These are phyloP conservation scores for Caenorhabditis tropicalis DNA, from an alignment of 1,140 invertebrate genomes.

Conservation along the genomic window DNA sequence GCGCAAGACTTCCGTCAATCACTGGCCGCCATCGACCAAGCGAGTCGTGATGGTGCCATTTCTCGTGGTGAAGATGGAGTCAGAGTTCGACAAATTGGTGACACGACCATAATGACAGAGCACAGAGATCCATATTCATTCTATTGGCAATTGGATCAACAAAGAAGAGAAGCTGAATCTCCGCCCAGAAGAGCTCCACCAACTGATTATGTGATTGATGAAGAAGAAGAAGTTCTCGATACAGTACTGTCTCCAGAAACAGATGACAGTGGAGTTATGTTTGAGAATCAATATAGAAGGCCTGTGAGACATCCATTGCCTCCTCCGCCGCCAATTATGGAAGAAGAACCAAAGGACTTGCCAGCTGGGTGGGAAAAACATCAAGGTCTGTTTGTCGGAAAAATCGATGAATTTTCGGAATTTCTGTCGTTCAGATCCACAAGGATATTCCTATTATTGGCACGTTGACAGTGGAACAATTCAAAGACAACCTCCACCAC, in stretches of 20 bases:
- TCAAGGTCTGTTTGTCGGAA: too few relatives aligned
- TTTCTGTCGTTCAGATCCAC: conserved; percentile 69
- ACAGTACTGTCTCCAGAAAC: conserved; percentile 67
- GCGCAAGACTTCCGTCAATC: conserved; percentile 59
- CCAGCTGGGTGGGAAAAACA: conserved; percentile 70
- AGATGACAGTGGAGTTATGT: conserved; percentile 68
- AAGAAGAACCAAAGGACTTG: conserved; percentile 61
- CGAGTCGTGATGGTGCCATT: conserved; percentile 53
- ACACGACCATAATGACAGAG: conserved; percentile 71
- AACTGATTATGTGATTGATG: conserved; percentile 64
- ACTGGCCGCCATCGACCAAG: conserved; percentile 59
- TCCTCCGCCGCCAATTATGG: conserved; percentile 40
- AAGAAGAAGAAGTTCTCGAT: conserved; percentile 60
- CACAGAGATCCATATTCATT: conserved; percentile 72
- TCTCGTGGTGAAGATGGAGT: conserved; percentile 29
- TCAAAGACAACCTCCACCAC: conserved; percentile 81
- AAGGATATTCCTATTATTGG: conserved; percentile 84
- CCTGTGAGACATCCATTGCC: conserved; percentile 58
- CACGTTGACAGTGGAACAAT: conserved; percentile 97
- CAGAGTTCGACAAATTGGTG: conserved; percentile 59
- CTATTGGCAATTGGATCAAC: conserved; percentile 71
- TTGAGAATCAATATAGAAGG: conserved; percentile 67
- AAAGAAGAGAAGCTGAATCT: conserved; percentile 57
- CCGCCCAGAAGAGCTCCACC: conserved; percentile 57
- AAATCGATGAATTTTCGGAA: too few relatives aligned